Base-by-base conservation (phyloP, 1,140 invertebrate genomes). In the Atopsyche davidsoni region DNA sequence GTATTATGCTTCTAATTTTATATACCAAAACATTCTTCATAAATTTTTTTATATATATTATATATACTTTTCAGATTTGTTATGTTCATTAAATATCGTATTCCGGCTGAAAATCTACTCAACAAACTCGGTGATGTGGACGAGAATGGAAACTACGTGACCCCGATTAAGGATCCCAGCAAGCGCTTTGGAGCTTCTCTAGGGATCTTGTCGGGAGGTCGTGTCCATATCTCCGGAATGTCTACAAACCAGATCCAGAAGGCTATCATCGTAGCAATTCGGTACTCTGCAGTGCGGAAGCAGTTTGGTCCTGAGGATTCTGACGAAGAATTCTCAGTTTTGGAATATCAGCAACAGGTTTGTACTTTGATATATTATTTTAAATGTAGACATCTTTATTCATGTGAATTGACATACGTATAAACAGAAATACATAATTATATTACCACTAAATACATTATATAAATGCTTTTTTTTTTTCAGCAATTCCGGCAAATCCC, bases 111-210 rank as follows among this genome's bases (percentile, higher is more conserved):
- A 47, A 80, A 79, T 63, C 70, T 96, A 11, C 65, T 97, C 17
- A 93, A 95, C 64, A 87, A 82, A 66, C 83, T 82, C 13, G 89
- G 88, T 4, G 89, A 95, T 65, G 88, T 98, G 2, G 86, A 86
- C 32, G 73, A 79, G 1, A 79, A 86, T 28, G 94, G 94, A 11
- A 77, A 83, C 61, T 97, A 95, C 66, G 68, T 82, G 1, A 79
- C 83, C 1, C 76, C 78, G 0, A 78, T 85, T 44, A 84, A 83
- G 63, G 84, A 92, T 63, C 78, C 82, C 10, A 85, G 75, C 49
- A 90, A 90, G 66, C 73, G 86, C 58, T 83, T 89, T 58, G 87
- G 87, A 7, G 81, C 85, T 3, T 83, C 87, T 0, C 72, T 96
- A 3, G 93, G 89, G n/a, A 83, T 83, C 14, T 70, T 98, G 13